These are phyloP conservation scores for Exaiptasia diaphana DNA, from an alignment of 64 coral and sea anemone genomes.

Conservation along the genomic window DNA sequence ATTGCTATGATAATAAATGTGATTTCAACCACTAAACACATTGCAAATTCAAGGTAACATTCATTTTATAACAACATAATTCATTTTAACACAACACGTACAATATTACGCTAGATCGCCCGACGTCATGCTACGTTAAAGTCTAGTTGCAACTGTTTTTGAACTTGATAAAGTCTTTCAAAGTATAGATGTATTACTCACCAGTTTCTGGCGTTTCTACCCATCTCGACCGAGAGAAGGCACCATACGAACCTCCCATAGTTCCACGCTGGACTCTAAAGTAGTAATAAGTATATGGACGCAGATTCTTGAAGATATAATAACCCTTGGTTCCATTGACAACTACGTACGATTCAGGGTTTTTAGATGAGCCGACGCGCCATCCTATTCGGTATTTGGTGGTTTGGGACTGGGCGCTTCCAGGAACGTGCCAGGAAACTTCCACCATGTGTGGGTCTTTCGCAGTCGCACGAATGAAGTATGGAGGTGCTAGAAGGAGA, in stretches of 20 bases:
- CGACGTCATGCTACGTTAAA: too few relatives aligned
- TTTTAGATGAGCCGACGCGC: not conserved
- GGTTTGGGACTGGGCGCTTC: slow-evolving; percentile 1
- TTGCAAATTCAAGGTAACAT: too few relatives aligned
- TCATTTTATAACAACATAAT: too few relatives aligned
- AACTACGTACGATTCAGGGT: slow-evolving; percentile 8
- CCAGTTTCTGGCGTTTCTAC: slow-evolving; percentile 44
- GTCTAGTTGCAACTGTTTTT: too few relatives aligned
- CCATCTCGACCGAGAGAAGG: slow-evolving; percentile 14
- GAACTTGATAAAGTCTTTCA: too few relatives aligned
- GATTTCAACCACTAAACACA: too few relatives aligned
- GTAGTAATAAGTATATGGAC: slow-evolving; percentile 23
- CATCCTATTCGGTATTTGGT: slow-evolving; percentile 23
- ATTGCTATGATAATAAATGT: too few relatives aligned
- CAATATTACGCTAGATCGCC: too few relatives aligned
- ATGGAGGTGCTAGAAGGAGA: slow-evolving; percentile 9
- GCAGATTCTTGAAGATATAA: slow-evolving; percentile 14
- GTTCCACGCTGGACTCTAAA: slow-evolving; percentile 39
- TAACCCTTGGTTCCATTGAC: slow-evolving; percentile 16
- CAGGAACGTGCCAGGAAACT: slow-evolving; percentile 23
- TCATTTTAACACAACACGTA: too few relatives aligned
- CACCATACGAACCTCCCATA: slow-evolving; percentile 21
- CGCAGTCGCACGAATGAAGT: not conserved
- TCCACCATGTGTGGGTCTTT: slow-evolving; percentile 16
- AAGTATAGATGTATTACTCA: not conserved